Percentiles rank a stretch among this genome's conserved stretches.
Evolutionary conservation across 1,140 invertebrate species (phyloP).

Genomic region (Teleopsis dalmanni): DNA sequence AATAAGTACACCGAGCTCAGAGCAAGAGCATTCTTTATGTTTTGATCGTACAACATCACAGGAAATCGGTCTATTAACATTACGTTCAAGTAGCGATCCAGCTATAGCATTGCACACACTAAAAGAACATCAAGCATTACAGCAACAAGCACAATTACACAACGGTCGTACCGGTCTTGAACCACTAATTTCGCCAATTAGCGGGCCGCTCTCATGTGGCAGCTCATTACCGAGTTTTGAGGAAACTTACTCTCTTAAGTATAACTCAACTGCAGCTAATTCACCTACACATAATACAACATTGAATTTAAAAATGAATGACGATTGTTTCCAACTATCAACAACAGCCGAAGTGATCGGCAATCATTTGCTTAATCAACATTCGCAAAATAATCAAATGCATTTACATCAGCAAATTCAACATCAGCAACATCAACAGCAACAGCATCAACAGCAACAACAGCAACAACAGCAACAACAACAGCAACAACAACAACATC

Average conservation of each 20-base stretch:
- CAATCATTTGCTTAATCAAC: slow-evolving; percentile 19
- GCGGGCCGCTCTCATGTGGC: slow-evolving; percentile 27
- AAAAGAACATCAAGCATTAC: slow-evolving; percentile 20
- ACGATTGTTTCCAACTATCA: slow-evolving; percentile 60
- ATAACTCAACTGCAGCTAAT: slow-evolving; percentile 29
- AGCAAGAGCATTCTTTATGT: slow-evolving; percentile 28
- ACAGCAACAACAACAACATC: slow-evolving; percentile 7
- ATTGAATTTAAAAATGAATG: slow-evolving; percentile 65
- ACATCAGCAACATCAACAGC: slow-evolving; percentile 23
- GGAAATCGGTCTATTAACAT: slow-evolving; percentile 25
- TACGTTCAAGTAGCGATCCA: slow-evolving; percentile 41
- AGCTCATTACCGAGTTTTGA: slow-evolving; percentile 77
- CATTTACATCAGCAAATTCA: too few species aligned
- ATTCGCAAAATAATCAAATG: background rate
- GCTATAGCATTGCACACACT: slow-evolving; percentile 36
- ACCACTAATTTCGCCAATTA: slow-evolving; percentile 29
- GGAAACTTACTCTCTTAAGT: slow-evolving; percentile 72
- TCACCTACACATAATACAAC: slow-evolving; percentile 26
- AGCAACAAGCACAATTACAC: slow-evolving; percentile 18
- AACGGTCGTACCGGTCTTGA: slow-evolving; percentile 9
- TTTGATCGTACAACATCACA: slow-evolving; percentile 16
- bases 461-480: slow-evolving; percentile 17
- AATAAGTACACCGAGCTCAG: slow-evolving; percentile 28
- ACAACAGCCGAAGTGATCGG: slow-evolving; percentile 50
- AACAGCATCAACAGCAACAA: slow-evolving; percentile 20